Evolutionary conservation across 2,113 vertebrate species (phyloP).

Genomic region (Callipepla californica): DNA sequence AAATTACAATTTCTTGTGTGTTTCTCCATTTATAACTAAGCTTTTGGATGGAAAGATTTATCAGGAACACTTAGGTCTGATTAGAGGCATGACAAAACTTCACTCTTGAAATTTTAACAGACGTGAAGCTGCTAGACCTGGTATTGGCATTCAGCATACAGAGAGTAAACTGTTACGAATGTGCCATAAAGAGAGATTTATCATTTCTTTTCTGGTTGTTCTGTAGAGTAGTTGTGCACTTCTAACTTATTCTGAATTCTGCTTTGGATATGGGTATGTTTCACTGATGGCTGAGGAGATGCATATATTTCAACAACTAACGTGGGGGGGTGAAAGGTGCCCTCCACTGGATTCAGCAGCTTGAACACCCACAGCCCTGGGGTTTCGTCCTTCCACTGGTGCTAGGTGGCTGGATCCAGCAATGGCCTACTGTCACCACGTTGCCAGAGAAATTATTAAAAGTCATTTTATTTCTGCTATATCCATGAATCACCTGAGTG

Average conservation of each 20-base stretch:
- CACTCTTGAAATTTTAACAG: not conserved
- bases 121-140: not conserved
- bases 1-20: not conserved
- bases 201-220: not conserved
- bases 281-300: not conserved
- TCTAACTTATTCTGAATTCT: not conserved
- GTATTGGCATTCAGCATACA: not conserved
- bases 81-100: not conserved
- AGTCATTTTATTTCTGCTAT: not conserved
- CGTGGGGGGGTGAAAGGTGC: not conserved
- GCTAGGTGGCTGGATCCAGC: not conserved
- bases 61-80: not conserved
- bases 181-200: not conserved
- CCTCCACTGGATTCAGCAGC: not conserved
- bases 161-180: not conserved
- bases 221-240: not conserved
- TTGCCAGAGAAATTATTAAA: not conserved
- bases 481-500: not conserved
- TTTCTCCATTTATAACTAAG: not conserved
- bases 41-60: not conserved
- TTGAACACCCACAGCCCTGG: not conserved
- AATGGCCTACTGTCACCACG: not conserved
- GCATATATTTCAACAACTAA: not conserved
- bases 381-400: rapidly evolving
- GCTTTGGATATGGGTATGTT: not conserved